Evolutionary conservation across 2,888 invertebrate species (phyloP).

Genomic region (Amblyjoppa proteus): DNA sequence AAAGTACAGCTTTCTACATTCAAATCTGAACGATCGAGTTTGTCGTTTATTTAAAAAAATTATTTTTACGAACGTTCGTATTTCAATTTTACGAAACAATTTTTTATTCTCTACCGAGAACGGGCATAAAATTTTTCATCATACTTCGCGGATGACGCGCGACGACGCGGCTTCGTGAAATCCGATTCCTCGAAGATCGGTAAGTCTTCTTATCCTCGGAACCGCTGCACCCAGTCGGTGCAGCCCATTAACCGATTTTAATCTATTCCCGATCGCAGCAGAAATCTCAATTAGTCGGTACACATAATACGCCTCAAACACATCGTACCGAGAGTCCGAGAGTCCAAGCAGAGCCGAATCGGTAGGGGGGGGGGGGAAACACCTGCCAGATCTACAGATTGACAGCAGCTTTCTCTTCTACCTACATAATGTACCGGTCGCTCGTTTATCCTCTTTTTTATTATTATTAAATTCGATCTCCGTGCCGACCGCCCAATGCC

Average conservation of each 20-base stretch:
- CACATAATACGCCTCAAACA: neutral
- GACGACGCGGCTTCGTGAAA: neutral
- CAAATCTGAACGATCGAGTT: too few species aligned
- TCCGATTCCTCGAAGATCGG: neutral
- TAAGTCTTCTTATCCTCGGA: neutral
- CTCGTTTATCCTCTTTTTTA: conserved; percentile 11
- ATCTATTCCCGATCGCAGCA: neutral
- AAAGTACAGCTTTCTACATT: too few species aligned
- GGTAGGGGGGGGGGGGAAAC: neutral
- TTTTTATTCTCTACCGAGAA: neutral
- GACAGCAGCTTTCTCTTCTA: conserved; percentile 54
- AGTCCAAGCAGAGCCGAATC: neutral
- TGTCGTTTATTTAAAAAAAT: too few species aligned
- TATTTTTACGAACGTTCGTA: too few species aligned
- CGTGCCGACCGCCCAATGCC: neutral
- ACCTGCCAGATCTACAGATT: conserved; percentile 30
- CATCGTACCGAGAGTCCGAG: neutral
- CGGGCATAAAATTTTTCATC: neutral
- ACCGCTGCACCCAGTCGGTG: neutral
- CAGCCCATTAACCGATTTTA: neutral
- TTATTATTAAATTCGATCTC: neutral
- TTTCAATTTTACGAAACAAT: too few species aligned
- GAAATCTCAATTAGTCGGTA: conserved; percentile 26
- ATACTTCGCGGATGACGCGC: neutral
- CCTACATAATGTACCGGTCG: neutral